phyloP scores from a whole-genome alignment of 2,113 vertebrate species.

The Turdus rufiventris region DNA sequence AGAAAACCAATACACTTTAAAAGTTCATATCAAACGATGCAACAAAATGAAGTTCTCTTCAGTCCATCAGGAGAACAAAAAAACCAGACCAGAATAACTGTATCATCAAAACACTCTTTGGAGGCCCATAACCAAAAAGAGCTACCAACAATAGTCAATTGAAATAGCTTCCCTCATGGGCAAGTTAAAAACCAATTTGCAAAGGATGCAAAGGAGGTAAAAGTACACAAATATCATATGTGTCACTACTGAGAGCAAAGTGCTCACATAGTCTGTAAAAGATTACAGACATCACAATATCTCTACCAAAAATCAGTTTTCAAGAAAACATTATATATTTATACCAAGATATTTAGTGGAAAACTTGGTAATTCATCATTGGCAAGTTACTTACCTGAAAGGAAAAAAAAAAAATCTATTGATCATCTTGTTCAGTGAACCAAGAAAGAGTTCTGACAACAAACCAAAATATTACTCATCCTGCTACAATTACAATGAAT shows the following conservation, averaged over 20 bases:
- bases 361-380: not conserved
- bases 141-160: not conserved
- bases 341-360: not conserved
- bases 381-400: not conserved
- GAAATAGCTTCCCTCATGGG: not conserved
- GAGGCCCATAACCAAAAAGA: not conserved
- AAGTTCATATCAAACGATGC: not conserved
- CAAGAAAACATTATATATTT: not conserved
- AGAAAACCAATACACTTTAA: not conserved
- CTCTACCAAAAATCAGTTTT: not conserved
- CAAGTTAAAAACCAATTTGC: not conserved
- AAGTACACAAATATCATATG: not conserved
- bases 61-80: not conserved
- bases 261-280: not conserved
- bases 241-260: not conserved
- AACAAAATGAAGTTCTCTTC: not conserved
- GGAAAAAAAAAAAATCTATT: not conserved
- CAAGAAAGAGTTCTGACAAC: not conserved
- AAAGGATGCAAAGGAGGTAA: not conserved
- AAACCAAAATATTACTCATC: not conserved
- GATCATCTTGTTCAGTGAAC: not conserved
- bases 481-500: not conserved
- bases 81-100: not conserved
- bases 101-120: not conserved
- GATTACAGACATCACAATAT: not conserved